A percentile compares a stretch with the other conserved stretches of the same genome.
Evolutionary conservation across 2,113 vertebrate genomes (phyloP).

Genomic region (Oceanodroma tethys): DNA sequence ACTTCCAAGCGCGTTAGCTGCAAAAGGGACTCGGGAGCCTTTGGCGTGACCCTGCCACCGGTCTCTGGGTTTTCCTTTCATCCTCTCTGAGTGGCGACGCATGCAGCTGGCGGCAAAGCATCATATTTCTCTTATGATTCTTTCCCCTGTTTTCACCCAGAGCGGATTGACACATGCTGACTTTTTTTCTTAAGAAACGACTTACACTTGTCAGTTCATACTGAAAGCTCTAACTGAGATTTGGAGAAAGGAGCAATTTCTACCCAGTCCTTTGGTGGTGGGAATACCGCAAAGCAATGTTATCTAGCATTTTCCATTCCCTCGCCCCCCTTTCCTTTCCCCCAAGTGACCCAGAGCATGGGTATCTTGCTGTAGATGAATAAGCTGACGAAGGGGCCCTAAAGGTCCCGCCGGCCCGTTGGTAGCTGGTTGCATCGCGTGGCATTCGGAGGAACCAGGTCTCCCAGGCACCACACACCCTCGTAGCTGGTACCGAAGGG

Average conservation of each 20-base stretch:
- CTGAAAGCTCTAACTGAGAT: not conserved
- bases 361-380: not conserved
- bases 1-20: not conserved
- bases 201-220: not conserved
- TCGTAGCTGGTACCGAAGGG: not conserved
- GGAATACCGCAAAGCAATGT: not conserved
- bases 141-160: not conserved
- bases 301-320: not conserved
- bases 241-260: not conserved
- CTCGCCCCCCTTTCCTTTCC: not conserved
- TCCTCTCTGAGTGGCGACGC: not conserved
- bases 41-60: not conserved
- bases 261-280: not conserved
- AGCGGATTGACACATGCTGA: not conserved
- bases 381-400: not conserved
- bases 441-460: not conserved
- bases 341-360: fast-evolving
- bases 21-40: not conserved
- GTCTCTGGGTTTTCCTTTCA: not conserved
- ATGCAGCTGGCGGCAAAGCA: not conserved
- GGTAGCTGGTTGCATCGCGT: not conserved
- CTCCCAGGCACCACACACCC: not conserved
- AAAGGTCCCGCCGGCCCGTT: fast-evolving
- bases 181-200: not conserved
- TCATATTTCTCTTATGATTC: not conserved